phyloP scores from a whole-genome alignment of 2,888 invertebrate species.

The Apamea sordens region DNA sequence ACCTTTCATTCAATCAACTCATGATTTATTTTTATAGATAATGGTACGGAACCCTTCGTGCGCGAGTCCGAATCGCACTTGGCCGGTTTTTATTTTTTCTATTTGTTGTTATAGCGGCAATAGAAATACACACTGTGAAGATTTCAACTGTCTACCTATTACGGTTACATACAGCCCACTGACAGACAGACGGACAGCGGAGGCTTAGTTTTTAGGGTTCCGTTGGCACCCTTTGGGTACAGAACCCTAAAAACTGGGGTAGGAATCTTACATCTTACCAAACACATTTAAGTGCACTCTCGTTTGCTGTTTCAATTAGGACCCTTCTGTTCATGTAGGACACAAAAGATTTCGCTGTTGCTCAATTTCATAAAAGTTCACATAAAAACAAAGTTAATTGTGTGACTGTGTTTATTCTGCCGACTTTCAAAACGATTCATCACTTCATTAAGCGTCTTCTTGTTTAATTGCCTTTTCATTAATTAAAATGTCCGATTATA shows the following conservation, averaged over 20 bases:
- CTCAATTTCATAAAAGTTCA: conserved; percentile 17
- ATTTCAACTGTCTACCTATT: too few relatives aligned
- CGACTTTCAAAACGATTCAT: conserved; percentile 52
- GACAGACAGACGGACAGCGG: background rate
- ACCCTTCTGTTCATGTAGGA: background rate
- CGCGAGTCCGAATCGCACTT: too few relatives aligned
- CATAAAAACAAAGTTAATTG: conserved; percentile 31
- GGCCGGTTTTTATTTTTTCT: too few relatives aligned
- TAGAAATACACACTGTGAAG: too few relatives aligned
- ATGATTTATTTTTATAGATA: too few relatives aligned
- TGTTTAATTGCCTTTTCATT: conserved; percentile 41
- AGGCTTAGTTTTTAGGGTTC: background rate
- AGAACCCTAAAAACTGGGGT: background rate
- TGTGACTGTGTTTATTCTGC: conserved; percentile 20
- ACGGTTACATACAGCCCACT: too few relatives aligned
- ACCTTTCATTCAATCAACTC: too few relatives aligned
- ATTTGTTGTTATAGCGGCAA: too few relatives aligned
- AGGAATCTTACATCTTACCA: conserved; percentile 17
- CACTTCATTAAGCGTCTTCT: conserved; percentile 34
- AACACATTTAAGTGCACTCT: conserved; percentile 24
- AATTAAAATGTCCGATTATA: conserved; percentile 37
- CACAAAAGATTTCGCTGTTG: conserved; percentile 33
- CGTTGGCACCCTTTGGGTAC: background rate
- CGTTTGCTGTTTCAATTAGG: conserved; percentile 34
- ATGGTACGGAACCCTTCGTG: too few relatives aligned